A percentile compares a stretch with the other conserved stretches of the same genome.
phyloP scores from a whole-genome alignment of 2,797 vertebrate species.

The Acropternis orthonyx region DNA sequence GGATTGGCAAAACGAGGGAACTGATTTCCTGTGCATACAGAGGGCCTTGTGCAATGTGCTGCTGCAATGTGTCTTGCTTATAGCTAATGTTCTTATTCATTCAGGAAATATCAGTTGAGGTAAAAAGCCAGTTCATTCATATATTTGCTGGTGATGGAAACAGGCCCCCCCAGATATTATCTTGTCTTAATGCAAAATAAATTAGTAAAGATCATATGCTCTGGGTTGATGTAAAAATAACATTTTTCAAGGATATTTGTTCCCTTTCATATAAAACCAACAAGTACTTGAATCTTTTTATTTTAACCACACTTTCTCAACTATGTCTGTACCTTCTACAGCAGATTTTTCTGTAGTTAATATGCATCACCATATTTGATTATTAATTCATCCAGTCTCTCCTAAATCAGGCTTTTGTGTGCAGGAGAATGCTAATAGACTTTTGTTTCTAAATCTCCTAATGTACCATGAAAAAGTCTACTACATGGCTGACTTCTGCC shows the following conservation, averaged over 20 bases:
- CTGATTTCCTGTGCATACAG: background rate
- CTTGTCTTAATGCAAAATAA: background rate
- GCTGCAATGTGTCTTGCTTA: background rate
- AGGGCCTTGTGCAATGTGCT: background rate
- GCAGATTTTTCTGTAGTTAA: conserved; percentile 46
- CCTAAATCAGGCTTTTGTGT: conserved; percentile 60
- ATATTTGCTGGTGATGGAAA: background rate
- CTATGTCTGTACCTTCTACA: background rate
- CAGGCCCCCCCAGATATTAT: background rate
- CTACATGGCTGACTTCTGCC: conserved; percentile 37
- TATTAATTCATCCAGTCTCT: conserved; percentile 66
- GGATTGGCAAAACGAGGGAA: background rate
- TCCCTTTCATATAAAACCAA: background rate
- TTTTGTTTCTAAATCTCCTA: conserved; percentile 54
- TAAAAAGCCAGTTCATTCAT: conserved; percentile 18
- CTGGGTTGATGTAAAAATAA: background rate
- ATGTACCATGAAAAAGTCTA: conserved; percentile 36
- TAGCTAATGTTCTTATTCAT: background rate
- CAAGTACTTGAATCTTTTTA: background rate
- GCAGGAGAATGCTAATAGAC: conserved; percentile 64
- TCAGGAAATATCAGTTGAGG: background rate
- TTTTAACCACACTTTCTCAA: background rate
- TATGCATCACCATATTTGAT: conserved; percentile 50
- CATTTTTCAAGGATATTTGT: background rate
- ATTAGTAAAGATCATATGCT: background rate